Base-by-base conservation (phyloP, 2,797 vertebrate genomes). In the Zalophus californianus region DNA sequence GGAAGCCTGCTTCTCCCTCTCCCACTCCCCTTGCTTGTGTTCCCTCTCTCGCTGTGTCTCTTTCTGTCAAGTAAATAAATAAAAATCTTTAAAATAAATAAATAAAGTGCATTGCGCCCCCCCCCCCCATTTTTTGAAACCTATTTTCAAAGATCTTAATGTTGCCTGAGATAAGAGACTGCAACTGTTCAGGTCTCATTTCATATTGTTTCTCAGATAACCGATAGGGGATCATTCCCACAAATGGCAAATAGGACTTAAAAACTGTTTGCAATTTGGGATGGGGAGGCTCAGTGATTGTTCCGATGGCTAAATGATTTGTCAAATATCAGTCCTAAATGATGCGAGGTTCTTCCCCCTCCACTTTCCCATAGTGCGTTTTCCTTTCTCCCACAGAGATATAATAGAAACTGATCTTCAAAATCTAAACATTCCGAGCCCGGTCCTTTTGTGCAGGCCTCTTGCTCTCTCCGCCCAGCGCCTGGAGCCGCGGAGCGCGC, bases 381-480 rank as follows among this genome's bases (percentile, higher is more conserved):
- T 97, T 94, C 97, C 29, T 97, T 98, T 98, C 98, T 97, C 98
- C 98, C 98, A 97, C 97, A 79, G 98, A 98, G 98, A 94, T 96
- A 86, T 94, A 98, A 98, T 94, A 98, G 98, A 98, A 99, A 98
- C 98, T 98, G 97, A 98, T 98, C 98, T 98, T 97, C 96, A 90
- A 96, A 98, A 98, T 97, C 98, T 97, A 98, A 98, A 98, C 98
- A 97, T 95, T 96, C 89, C 38, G 96, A 97, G 97, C 95, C 87
- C 54, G 96, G 97, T 98, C 97, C 98, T 98, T 98, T 98, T 98
- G 98, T 99, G 98, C 98, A 98, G 98, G 98, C 98, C 58, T 98
- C 98, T 98, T 98, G 99, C 99, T 99, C 99, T 98, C 99, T 98
- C 98, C 98, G 98, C 99, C 98, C 97, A 97, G 98, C 96, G 98